Percentiles rank a stretch among this genome's conserved stretches.
Conservation (phyloP, 2,888 invertebrate genomes). For the Dexiosoma caninum region DNA sequence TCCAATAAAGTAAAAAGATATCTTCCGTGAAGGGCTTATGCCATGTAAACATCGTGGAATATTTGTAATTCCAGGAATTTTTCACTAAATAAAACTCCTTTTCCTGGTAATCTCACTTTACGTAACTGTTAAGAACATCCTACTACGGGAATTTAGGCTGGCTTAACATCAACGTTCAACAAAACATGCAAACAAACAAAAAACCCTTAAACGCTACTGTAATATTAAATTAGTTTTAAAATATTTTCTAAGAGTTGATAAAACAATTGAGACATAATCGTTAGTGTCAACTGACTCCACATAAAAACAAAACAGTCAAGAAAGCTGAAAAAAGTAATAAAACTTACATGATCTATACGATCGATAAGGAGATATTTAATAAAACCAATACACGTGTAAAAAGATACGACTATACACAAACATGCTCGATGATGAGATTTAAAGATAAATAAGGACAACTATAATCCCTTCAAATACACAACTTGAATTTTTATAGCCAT, state of each 20-base stretch:
- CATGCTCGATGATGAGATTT: not conserved
- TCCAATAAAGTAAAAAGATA: too few relatives aligned
- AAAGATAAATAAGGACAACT: slow-evolving; percentile 1
- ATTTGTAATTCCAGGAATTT: slow-evolving; percentile 14
- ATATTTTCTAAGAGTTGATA: slow-evolving; percentile 36
- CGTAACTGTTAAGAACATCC: slow-evolving; percentile 57
- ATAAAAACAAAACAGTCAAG: not conserved
- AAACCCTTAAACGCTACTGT: slow-evolving; percentile 51
- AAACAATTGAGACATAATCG: slow-evolving; percentile 56
- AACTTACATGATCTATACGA: slow-evolving; percentile 42
- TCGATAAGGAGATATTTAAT: slow-evolving; percentile 57
- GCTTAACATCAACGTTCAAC: slow-evolving; percentile 28
- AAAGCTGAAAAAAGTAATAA: slow-evolving; percentile 1
- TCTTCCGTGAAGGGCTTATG: too few relatives aligned
- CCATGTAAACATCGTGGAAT: not conserved
- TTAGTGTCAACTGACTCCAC: slow-evolving; percentile 57
- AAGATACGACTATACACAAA: slow-evolving; percentile 20
- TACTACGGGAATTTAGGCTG: not conserved
- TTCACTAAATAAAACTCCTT: slow-evolving; percentile 38
- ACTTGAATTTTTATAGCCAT: slow-evolving; percentile 45
- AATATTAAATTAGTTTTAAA: slow-evolving; percentile 58
- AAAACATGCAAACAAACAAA: not conserved
- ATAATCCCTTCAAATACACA: not conserved
- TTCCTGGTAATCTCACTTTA: slow-evolving; percentile 55
- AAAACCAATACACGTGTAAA: slow-evolving; percentile 61